A percentile compares a stretch with the other conserved stretches of the same genome.
phyloP scores from a whole-genome alignment of 2,888 invertebrate genomes.

The Tromatobia lineatoria region DNA sequence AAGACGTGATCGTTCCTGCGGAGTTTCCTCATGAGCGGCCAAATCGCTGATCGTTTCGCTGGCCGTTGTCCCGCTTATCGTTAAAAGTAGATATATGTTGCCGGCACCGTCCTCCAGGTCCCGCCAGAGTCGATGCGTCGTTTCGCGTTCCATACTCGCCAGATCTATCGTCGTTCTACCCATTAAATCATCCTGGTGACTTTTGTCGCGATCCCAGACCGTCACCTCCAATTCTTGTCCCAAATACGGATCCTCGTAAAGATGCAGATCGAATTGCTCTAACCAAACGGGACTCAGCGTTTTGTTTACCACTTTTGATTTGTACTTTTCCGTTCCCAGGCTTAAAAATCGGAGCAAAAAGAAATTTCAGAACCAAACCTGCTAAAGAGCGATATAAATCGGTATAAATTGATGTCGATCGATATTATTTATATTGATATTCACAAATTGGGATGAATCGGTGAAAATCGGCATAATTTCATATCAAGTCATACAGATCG shows the following conservation, averaged over 20 bases:
- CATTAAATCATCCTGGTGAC: conserved; percentile 94
- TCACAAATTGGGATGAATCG: not conserved
- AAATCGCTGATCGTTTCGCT: conserved; percentile 97
- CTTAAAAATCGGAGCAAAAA: conserved; percentile 85
- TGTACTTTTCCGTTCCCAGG: conserved; percentile 98
- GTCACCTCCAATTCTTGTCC: conserved; percentile 96
- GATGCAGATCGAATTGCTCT: conserved; percentile 98
- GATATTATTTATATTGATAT: not conserved
- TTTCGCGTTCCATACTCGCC: conserved; percentile 93
- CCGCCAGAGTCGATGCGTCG: conserved; percentile 95
- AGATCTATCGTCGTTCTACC: conserved; percentile 95
- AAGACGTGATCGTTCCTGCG: conserved; percentile 88
- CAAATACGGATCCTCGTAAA: conserved; percentile 94
- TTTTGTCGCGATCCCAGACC: conserved; percentile 95
- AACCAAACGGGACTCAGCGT: conserved; percentile 96
- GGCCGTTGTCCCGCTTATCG: conserved; percentile 97
- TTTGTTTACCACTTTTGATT: conserved; percentile 95
- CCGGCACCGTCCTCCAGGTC: conserved; percentile 96
- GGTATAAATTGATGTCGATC: not conserved
- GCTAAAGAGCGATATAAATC: not conserved
- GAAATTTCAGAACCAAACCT: conserved; percentile 13
- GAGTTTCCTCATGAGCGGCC: conserved; percentile 93
- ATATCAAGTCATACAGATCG: not conserved
- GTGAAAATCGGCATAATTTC: not conserved
- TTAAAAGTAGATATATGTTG: conserved; percentile 94